These are phyloP conservation scores for Poecile montanus DNA, from an alignment of 2,797 vertebrate genomes.

Conservation along the genomic window DNA sequence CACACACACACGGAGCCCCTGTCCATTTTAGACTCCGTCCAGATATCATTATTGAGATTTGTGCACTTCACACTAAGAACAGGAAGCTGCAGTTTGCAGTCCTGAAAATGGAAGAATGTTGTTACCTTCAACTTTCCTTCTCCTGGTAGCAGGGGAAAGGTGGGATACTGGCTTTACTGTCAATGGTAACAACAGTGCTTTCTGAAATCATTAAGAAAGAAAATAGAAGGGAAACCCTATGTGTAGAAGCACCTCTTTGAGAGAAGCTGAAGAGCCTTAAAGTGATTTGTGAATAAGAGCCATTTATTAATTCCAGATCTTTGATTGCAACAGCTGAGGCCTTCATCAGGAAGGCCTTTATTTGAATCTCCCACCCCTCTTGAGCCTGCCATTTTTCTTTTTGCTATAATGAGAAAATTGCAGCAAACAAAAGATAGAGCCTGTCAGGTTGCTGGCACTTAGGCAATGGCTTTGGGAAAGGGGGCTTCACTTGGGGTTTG, in stretches of 20 bases:
- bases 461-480: slow-evolving; percentile 21
- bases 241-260: slow-evolving; percentile 80
- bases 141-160: slow-evolving; percentile 73
- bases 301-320: slow-evolving; percentile 87
- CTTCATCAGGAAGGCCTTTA: slow-evolving; percentile 71
- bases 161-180: slow-evolving; percentile 74
- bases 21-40: slow-evolving; percentile 36
- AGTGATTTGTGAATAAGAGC: slow-evolving; percentile 93
- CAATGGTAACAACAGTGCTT: slow-evolving; percentile 59
- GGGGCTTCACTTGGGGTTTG: not conserved
- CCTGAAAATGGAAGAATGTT: slow-evolving; percentile 59
- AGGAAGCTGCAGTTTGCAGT: slow-evolving; percentile 46
- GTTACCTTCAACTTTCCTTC: slow-evolving; percentile 75
- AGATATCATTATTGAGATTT: slow-evolving; percentile 36
- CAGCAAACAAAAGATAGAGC: slow-evolving; percentile 35
- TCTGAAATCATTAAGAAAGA: slow-evolving; percentile 63
- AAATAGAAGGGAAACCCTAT: slow-evolving; percentile 73
- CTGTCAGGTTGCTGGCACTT: slow-evolving; percentile 22
- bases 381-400: slow-evolving; percentile 33
- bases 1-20: not conserved
- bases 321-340: slow-evolving; percentile 73
- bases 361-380: slow-evolving; percentile 60
- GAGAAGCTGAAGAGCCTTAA: slow-evolving; percentile 93
- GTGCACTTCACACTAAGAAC: slow-evolving; percentile 32
- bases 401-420: slow-evolving; percentile 42